phyloP scores from a whole-genome alignment of 2,888 invertebrate species.

The Cryptocephalus moraei region DNA sequence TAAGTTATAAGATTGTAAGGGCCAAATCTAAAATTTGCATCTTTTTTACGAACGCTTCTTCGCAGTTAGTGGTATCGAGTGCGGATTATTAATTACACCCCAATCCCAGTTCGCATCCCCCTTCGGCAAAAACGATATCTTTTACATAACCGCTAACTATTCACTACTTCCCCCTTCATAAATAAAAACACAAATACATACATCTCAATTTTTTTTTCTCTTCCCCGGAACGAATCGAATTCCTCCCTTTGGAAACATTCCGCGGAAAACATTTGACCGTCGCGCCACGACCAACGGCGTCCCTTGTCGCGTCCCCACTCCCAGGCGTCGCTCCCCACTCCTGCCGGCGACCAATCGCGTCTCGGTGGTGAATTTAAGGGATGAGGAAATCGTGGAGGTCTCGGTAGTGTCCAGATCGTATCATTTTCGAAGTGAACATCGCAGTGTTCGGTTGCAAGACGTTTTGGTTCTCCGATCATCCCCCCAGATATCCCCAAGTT shows the following conservation, averaged over 20 bases:
- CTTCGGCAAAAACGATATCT: too few relatives aligned
- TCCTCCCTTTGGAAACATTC: slow-evolving; percentile 6
- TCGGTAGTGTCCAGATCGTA: slow-evolving; percentile 19
- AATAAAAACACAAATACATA: too few relatives aligned
- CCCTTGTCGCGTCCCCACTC: slow-evolving; percentile 6
- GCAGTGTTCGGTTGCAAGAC: slow-evolving; percentile 18
- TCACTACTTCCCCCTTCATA: too few relatives aligned
- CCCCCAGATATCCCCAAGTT: not conserved
- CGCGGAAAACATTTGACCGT: slow-evolving; percentile 30
- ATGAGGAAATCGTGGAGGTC: slow-evolving; percentile 16
- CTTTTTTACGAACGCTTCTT: too few relatives aligned
- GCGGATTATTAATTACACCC: too few relatives aligned
- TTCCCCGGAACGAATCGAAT: slow-evolving; percentile 7
- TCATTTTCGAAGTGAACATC: slow-evolving; percentile 24
- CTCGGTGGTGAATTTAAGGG: slow-evolving; percentile 5
- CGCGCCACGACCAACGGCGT: slow-evolving; percentile 31
- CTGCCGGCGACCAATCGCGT: slow-evolving; percentile 10
- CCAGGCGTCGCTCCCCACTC: slow-evolving; percentile 5
- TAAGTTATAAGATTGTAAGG: too few relatives aligned
- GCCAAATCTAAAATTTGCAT: too few relatives aligned
- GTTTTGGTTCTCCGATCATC: not conserved
- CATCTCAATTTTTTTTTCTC: too few relatives aligned
- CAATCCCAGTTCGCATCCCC: too few relatives aligned
- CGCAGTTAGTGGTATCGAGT: too few relatives aligned
- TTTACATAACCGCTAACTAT: too few relatives aligned